These are phyloP conservation scores for Zosterops pallidus DNA, from an alignment of 2,113 vertebrate genomes.

Conservation along the genomic window DNA sequence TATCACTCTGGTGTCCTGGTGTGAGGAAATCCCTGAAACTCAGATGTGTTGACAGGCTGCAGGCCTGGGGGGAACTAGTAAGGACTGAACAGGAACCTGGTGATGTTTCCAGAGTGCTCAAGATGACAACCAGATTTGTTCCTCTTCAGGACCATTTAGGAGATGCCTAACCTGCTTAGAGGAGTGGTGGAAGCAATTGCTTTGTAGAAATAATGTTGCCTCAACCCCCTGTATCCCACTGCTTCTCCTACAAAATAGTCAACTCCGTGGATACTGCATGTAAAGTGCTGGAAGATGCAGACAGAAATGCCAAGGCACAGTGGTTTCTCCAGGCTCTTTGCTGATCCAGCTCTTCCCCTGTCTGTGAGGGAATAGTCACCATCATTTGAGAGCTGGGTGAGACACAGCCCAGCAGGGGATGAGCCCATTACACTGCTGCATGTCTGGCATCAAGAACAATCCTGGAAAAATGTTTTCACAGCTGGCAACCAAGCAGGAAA, in stretches of 20 bases:
- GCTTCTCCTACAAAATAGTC: not conserved
- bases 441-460: not conserved
- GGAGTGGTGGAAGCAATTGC: not conserved
- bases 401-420: not conserved
- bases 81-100: not conserved
- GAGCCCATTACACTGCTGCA: not conserved
- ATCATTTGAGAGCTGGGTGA: not conserved
- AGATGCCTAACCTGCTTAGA: not conserved
- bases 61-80: not conserved
- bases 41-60: not conserved
- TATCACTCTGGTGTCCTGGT: accelerated
- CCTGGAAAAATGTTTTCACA: slow-evolving; percentile 9
- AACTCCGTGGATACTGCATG: not conserved
- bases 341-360: not conserved
- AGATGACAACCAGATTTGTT: not conserved
- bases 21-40: not conserved
- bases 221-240: not conserved
- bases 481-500: slow-evolving; percentile 6
- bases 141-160: not conserved
- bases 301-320: not conserved
- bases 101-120: not conserved
- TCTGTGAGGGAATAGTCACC: not conserved
- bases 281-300: not conserved
- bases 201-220: not conserved
- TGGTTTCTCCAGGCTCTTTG: not conserved